Conservation (phyloP, 1,140 invertebrate species). For the Manduca sexta region DNA sequence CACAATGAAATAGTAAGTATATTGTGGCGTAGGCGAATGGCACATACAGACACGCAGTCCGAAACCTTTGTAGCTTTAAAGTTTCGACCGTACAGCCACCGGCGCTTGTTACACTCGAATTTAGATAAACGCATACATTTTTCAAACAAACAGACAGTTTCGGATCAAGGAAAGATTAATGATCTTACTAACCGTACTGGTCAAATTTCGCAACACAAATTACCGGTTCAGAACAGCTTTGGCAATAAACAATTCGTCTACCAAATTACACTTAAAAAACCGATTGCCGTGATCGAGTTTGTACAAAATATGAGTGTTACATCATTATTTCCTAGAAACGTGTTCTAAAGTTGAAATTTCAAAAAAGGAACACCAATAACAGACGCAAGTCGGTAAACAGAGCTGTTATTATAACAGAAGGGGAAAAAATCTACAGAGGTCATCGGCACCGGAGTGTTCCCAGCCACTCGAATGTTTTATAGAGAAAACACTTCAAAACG, state of each 20-base stretch:
- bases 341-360: constrained; percentile 31
- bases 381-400: constrained; percentile 38
- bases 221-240: constrained; percentile 28
- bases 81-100: neutral
- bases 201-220: constrained; percentile 40
- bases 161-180: constrained; percentile 37
- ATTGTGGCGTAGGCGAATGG: neutral
- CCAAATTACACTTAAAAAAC: constrained; percentile 17
- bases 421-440: constrained; percentile 41
- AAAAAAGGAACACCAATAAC: constrained; percentile 38
- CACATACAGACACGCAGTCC: neutral
- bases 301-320: constrained; percentile 14
- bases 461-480: constrained; percentile 65
- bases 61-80: constrained; percentile 2
- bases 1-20: neutral
- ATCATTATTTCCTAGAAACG: constrained; percentile 23
- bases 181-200: constrained; percentile 31
- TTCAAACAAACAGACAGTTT: constrained; percentile 38
- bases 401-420: constrained; percentile 41
- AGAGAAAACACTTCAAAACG: constrained; percentile 69
- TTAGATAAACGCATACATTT: constrained; percentile 28
- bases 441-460: constrained; percentile 54
- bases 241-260: constrained; percentile 31
- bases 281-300: constrained; percentile 12
- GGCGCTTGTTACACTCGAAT: constrained; percentile 17